These are phyloP conservation scores for Himantopus leucocephalus DNA, from an alignment of 2,113 vertebrate genomes.

Conservation along the genomic window DNA sequence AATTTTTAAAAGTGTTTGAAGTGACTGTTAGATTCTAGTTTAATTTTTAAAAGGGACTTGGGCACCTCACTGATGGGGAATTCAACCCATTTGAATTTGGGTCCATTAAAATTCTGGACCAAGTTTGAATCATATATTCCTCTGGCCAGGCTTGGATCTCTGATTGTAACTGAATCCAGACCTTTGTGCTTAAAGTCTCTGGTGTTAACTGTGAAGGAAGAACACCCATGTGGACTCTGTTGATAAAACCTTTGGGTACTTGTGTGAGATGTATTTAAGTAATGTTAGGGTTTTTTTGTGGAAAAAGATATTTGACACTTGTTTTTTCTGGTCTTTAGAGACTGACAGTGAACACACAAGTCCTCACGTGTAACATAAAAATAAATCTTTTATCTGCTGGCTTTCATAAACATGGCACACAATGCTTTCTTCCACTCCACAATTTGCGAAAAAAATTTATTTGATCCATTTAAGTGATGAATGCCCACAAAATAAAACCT, in stretches of 20 bases:
- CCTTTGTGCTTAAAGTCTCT: not conserved
- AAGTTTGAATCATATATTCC: not conserved
- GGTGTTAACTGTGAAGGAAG: not conserved
- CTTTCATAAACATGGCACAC: not conserved
- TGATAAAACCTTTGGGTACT: not conserved
- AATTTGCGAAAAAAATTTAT: slow-evolving; percentile 13
- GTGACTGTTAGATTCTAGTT: not conserved
- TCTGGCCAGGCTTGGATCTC: not conserved
- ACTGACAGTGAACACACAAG: not conserved
- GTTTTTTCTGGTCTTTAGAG: not conserved
- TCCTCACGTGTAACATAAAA: not conserved
- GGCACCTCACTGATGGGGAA: not conserved
- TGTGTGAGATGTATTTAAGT: not conserved
- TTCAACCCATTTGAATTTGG: not conserved
- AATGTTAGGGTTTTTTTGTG: not conserved
- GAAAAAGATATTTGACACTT: not conserved
- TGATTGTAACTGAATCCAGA: not conserved
- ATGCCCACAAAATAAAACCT: slow-evolving; percentile 15
- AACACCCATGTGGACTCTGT: not conserved
- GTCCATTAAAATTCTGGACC: not conserved
- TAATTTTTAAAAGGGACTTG: not conserved
- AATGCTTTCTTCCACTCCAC: not conserved
- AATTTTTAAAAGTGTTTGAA: not conserved
- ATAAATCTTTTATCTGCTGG: slow-evolving; percentile 6
- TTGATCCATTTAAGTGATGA: slow-evolving; percentile 14